phyloP scores from a whole-genome alignment of 1,140 invertebrate species.

The Radopholus similis region DNA sequence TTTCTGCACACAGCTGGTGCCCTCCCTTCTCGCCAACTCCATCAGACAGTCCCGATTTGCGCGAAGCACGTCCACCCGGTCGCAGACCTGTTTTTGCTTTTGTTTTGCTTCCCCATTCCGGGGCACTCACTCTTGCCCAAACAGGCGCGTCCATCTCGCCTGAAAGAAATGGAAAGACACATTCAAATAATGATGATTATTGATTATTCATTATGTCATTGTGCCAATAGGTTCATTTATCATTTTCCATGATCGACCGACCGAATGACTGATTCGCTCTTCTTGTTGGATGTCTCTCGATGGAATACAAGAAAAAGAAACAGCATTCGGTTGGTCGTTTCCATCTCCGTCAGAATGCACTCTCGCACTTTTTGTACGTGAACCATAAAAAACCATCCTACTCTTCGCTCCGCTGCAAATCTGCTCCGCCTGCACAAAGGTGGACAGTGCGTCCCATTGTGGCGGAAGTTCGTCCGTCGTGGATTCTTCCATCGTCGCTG shows the following conservation, averaged over 20 bases:
- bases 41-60: slow-evolving; percentile 1
- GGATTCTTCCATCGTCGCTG: not conserved
- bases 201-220: slow-evolving; percentile 14
- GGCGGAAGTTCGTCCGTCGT: not conserved
- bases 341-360: too few relatives aligned
- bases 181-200: too few relatives aligned
- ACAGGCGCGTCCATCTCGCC: not conserved
- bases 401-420: slow-evolving; percentile 13
- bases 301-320: too few relatives aligned
- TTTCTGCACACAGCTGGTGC: too few relatives aligned
- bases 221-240: slow-evolving; percentile 16
- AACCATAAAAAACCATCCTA: too few relatives aligned
- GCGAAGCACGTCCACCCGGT: not conserved
- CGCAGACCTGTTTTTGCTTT: slow-evolving; percentile 11
- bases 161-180: too few relatives aligned
- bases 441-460: slow-evolving; percentile 20
- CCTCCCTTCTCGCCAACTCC: slow-evolving; percentile 15
- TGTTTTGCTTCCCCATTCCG: too few relatives aligned
- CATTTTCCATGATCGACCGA: slow-evolving; percentile 12
- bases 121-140: not conserved
- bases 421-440: slow-evolving; percentile 18
- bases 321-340: too few relatives aligned
- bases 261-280: slow-evolving; percentile 17
- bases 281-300: too few relatives aligned
- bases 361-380: too few relatives aligned